Evolutionary conservation across 2,113 vertebrate species (phyloP).

Genomic region (Canis aureus): DNA sequence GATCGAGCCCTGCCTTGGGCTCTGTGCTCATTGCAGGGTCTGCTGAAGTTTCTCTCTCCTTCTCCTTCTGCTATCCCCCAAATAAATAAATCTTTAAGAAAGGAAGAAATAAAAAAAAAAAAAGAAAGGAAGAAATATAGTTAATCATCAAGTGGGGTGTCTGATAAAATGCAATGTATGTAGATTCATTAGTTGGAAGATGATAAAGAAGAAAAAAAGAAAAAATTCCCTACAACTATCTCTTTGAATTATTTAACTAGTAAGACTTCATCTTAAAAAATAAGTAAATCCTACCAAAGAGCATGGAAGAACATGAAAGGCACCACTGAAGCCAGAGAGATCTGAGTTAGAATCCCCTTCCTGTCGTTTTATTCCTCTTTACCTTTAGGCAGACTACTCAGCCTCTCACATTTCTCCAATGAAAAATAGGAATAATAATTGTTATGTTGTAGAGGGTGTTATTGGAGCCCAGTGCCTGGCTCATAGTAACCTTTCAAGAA

Average conservation of each 20-base stretch:
- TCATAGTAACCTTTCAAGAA: neutral
- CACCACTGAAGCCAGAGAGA: neutral
- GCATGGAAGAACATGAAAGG: neutral
- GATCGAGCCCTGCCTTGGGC: neutral
- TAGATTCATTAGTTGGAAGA: neutral
- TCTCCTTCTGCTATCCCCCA: neutral
- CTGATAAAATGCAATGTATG: neutral
- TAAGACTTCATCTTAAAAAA: neutral
- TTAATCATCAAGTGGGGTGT: neutral
- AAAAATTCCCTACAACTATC: neutral
- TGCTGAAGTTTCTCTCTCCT: neutral
- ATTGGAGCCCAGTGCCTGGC: neutral
- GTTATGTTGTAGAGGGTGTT: neutral
- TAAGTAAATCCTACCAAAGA: neutral
- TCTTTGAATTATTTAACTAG: slow-evolving; percentile 1
- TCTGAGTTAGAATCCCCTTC: neutral
- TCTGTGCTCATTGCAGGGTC: neutral
- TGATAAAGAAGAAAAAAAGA: neutral
- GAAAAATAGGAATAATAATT: neutral
- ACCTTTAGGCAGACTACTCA: neutral
- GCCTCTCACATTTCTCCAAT: neutral
- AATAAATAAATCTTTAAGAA: neutral
- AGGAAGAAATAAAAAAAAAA: neutral
- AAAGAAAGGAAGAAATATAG: neutral
- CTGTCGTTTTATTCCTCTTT: neutral